Conservation (phyloP, 2,888 invertebrate species). For the Drosophila heteroneura region DNA sequence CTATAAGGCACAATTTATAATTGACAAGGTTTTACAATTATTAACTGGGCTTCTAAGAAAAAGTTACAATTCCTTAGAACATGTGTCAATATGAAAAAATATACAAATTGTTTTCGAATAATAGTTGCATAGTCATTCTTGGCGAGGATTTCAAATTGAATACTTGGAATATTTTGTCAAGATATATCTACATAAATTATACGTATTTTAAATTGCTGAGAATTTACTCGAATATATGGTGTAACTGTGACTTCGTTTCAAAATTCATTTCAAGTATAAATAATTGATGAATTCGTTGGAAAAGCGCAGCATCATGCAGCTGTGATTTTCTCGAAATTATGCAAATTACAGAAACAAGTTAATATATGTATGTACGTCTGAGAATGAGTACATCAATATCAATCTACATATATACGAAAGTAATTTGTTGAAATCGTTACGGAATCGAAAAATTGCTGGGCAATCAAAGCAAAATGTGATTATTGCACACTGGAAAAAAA, state of each 20-base stretch:
- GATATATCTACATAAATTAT: background rate
- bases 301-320: background rate
- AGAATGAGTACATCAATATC: background rate
- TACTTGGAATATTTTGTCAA: background rate
- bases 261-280: background rate
- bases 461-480: conserved; percentile 16
- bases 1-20: background rate
- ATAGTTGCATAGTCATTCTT: background rate
- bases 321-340: background rate
- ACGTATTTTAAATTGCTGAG: background rate
- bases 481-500: conserved; percentile 7
- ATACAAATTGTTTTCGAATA: background rate
- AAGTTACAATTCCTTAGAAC: background rate
- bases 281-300: background rate
- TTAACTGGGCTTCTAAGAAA: background rate
- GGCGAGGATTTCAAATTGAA: background rate
- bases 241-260: background rate
- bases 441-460: conserved; percentile 16
- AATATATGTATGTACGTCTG: background rate
- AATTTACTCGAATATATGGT: background rate
- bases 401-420: background rate
- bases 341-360: background rate
- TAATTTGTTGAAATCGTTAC: conserved; percentile 21
- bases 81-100: background rate
- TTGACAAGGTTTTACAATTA: background rate